A percentile compares a stretch with the other conserved stretches of the same genome.
phyloP scores from a whole-genome alignment of 2,888 invertebrate genomes.

The Aspidiotus rigidus region DNA sequence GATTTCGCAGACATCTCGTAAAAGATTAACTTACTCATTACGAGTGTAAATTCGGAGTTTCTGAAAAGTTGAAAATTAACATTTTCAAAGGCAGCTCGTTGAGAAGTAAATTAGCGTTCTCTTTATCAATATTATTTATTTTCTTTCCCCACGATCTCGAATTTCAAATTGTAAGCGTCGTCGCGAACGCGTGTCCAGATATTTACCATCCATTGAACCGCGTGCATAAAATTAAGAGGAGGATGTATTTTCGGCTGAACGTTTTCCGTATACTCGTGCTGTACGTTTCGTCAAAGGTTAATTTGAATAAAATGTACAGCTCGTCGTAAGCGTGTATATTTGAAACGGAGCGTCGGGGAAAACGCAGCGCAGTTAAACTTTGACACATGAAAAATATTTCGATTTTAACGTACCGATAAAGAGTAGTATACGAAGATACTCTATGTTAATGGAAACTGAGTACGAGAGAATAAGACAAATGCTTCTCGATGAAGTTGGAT shows the following conservation, averaged over 20 bases:
- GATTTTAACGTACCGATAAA: slow-evolving; percentile 17
- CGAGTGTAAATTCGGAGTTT: not conserved
- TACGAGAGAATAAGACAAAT: slow-evolving; percentile 25
- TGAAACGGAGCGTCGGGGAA: not conserved
- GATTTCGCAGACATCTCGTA: slow-evolving; percentile 21
- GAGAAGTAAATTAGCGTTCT: too few relatives aligned
- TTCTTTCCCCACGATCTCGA: not conserved
- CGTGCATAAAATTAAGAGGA: too few relatives aligned
- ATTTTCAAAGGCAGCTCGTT: not conserved
- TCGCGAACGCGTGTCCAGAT: slow-evolving; percentile 20
- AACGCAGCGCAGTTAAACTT: slow-evolving; percentile 3
- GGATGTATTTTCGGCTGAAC: too few relatives aligned
- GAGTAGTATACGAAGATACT: slow-evolving; percentile 1
- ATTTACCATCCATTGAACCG: too few relatives aligned
- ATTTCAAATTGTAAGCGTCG: slow-evolving; percentile 3
- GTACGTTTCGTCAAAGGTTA: too few relatives aligned
- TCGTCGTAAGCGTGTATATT: slow-evolving; percentile 11
- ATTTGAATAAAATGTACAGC: too few relatives aligned
- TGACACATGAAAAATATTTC: slow-evolving; percentile 31
- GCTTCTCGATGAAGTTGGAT: slow-evolving; percentile 30
- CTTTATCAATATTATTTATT: too few relatives aligned
- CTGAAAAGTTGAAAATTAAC: not conserved
- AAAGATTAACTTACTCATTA: slow-evolving; percentile 14
- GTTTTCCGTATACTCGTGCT: too few relatives aligned
- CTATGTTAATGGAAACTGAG: slow-evolving; percentile 25